Evolutionary conservation across 2,888 invertebrate genomes (phyloP).

Genomic region (Teleiodes luculella): DNA sequence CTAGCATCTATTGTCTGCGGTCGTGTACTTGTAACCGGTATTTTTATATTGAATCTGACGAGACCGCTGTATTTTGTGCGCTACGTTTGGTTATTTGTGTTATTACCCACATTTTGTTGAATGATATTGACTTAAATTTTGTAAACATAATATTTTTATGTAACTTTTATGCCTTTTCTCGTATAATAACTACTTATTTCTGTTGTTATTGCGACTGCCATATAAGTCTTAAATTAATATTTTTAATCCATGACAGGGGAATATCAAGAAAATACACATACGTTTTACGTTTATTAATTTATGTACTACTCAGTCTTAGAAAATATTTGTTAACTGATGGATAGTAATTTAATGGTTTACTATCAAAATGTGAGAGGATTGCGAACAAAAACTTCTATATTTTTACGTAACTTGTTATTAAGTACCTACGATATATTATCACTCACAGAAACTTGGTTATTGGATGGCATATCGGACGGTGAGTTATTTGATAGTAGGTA

Average conservation of each 20-base stretch:
- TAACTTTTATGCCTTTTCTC: too few relatives aligned
- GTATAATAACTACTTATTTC: too few relatives aligned
- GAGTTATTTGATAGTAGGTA: neutral
- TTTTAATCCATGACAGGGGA: too few relatives aligned
- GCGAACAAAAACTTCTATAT: neutral
- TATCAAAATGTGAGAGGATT: neutral
- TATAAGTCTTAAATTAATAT: too few relatives aligned
- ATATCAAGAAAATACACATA: too few relatives aligned
- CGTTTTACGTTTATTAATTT: too few relatives aligned
- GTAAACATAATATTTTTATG: too few relatives aligned
- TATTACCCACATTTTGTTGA: neutral
- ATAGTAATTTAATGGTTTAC: neutral
- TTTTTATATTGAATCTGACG: neutral
- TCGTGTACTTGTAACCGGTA: neutral
- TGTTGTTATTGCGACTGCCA: too few relatives aligned
- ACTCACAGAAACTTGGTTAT: neutral
- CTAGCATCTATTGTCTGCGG: neutral
- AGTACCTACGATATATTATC: neutral
- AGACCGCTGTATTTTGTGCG: too few relatives aligned
- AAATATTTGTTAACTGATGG: too few relatives aligned
- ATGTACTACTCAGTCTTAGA: too few relatives aligned
- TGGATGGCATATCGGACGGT: neutral
- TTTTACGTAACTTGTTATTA: neutral
- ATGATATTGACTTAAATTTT: too few relatives aligned
- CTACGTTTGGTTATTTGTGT: neutral